phyloP scores from a whole-genome alignment of 2,888 invertebrate genomes.

The Sminthurides aquaticus region DNA sequence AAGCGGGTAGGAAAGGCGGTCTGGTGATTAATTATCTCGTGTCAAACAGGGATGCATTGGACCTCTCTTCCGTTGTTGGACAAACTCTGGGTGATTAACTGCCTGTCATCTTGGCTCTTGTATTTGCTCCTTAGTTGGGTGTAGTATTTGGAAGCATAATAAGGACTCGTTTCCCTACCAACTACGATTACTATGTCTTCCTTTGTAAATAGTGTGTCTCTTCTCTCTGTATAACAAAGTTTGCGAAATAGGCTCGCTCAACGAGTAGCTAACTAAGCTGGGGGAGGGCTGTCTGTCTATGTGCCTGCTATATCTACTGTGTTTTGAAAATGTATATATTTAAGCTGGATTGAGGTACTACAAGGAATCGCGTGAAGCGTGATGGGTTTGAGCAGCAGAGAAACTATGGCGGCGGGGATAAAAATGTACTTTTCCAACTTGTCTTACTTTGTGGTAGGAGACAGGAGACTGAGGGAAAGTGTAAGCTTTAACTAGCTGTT shows the following conservation, averaged over 20 bases:
- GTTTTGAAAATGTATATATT: no score
- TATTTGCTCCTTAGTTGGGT: not conserved
- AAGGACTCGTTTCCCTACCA: not conserved
- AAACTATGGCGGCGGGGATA: not conserved
- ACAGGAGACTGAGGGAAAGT: not conserved
- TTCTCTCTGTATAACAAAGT: no score
- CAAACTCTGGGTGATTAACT: slow-evolving; percentile 38
- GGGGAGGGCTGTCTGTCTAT: no score
- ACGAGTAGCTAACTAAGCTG: no score
- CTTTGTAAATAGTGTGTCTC: not conserved
- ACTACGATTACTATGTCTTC: not conserved
- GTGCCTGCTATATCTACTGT: no score
- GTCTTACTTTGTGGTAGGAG: not conserved
- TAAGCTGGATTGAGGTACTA: no score
- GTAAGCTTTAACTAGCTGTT: no score
- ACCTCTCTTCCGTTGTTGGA: slow-evolving; percentile 29
- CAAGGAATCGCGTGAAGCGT: no score
- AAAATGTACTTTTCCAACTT: not conserved
- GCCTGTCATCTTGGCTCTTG: slow-evolving; percentile 38
- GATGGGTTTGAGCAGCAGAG: not conserved
- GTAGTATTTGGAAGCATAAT: not conserved
- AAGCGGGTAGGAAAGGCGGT: no score
- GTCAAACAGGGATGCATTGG: slow-evolving; percentile 37
- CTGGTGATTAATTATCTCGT: slow-evolving; percentile 42
- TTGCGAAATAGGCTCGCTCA: no score